phyloP scores from a whole-genome alignment of 2,113 vertebrate genomes.

The Ptilonorhynchus violaceus region DNA sequence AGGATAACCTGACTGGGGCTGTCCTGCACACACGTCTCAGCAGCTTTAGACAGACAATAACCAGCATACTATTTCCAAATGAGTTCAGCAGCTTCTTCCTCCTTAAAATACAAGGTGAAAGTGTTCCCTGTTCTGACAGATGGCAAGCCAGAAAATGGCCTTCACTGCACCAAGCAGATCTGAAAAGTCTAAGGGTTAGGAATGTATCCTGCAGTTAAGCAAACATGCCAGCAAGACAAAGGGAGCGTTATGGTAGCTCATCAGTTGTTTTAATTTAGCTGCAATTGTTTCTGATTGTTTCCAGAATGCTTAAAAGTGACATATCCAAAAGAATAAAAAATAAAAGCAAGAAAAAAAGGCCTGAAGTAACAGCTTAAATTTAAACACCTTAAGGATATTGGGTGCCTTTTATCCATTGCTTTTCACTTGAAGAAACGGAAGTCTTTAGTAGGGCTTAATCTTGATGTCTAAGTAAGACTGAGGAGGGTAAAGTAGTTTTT shows the following conservation, averaged over 20 bases:
- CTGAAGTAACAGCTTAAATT: not conserved
- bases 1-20: slow-evolving; percentile 51
- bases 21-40: slow-evolving; percentile 4
- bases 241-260: not conserved
- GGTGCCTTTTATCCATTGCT: not conserved
- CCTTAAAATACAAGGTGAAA: slow-evolving; percentile 23
- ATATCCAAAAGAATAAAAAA: not conserved
- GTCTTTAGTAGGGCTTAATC: not conserved
- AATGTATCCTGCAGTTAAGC: not conserved
- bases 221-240: not conserved
- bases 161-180: not conserved
- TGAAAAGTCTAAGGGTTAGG: not conserved
- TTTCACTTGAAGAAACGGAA: not conserved
- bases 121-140: not conserved
- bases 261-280: not conserved
- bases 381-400: not conserved
- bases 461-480: not conserved
- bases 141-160: not conserved
- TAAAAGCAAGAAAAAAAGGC: not conserved
- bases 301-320: not conserved
- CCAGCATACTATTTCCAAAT: slow-evolving; percentile 24
- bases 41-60: slow-evolving; percentile 23
- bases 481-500: not conserved
- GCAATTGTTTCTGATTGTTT: not conserved
- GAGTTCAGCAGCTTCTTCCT: slow-evolving; percentile 31